Percentiles rank a stretch among this genome's conserved stretches.
phyloP scores from a whole-genome alignment of 2,797 vertebrate genomes.

The Labroides dimidiatus region DNA sequence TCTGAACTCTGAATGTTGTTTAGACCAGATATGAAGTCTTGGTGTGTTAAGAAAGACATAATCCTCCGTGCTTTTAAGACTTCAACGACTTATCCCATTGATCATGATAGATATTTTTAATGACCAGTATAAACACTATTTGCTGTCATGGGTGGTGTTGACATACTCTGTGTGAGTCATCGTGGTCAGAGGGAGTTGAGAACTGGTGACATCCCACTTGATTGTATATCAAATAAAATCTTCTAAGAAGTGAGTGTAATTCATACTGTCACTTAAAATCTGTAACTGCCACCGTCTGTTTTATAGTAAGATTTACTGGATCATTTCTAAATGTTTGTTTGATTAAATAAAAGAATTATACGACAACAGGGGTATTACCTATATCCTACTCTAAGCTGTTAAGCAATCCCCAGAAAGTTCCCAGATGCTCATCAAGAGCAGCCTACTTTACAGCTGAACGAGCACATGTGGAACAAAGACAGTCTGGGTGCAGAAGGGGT shows the following conservation, averaged over 20 bases:
- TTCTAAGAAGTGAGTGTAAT: neutral
- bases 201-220: neutral
- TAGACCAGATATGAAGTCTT: neutral
- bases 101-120: neutral
- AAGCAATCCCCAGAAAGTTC: neutral
- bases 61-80: neutral
- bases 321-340: conserved; percentile 7
- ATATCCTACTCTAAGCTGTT: conserved; percentile 6
- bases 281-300: conserved; percentile 6
- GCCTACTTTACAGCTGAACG: conserved; percentile 16
- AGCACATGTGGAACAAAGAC: conserved; percentile 29
- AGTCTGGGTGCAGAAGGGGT: conserved; percentile 41
- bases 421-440: conserved; percentile 20
- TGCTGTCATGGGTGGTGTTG: too few species aligned
- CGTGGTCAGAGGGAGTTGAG: neutral
- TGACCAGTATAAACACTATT: neutral
- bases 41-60: neutral
- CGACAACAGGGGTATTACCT: neutral
- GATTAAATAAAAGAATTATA: conserved; percentile 14
- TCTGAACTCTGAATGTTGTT: neutral
- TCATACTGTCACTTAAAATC: neutral
- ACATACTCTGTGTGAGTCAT: conserved; percentile 5
- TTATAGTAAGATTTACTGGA: neutral
- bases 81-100: neutral
- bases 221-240: conserved; percentile 18